Base-by-base conservation (phyloP, 1,140 invertebrate species). In the Pentalonia nigronervosa region DNA sequence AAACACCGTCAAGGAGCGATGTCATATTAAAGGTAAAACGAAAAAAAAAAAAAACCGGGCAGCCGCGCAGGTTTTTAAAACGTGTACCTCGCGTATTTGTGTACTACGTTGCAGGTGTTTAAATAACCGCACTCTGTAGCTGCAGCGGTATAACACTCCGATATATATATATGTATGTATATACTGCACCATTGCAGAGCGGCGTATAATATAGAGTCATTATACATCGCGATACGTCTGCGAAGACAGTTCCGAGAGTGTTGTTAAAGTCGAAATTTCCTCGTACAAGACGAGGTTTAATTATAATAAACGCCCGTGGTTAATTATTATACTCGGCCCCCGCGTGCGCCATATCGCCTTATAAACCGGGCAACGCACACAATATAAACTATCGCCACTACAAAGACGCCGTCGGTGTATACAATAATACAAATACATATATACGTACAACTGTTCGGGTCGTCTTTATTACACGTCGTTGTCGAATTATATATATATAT, bases 301-400 rank as follows among this genome's bases (percentile, higher is more conserved):
- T 91, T 67, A 91, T 91, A 91, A 76, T 91, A 91, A 76, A 91
- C 56, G 90, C 90, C 53, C 25, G 56, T 21, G 90, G 41, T 91
- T 91, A 91, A 91, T 91, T 91, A 91, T 91, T 91, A 91, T 91
- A 91, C 14, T 91, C 47, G 86, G 30, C 25, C 30, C 7, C 45
- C 84, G 25, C n/a, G n/a, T n/a, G n/a, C n/a, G n/a, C 25, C 14
- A 4, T 21, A 6, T 17, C 30, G 2, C 50, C 50, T 2, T 21
- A 7, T n/a, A 88, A n/a, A 88, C 30, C n/a, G 1, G 7, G 8
- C 17, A 48, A 76, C n/a, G 50, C 20, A 48, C 17, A 88, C 7
- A 21, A 23, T 48, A 41, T 41, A 14, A 84, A 90, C 34, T 90
- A 90, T 76, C 60, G n/a, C 6, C 60, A 76, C 60, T 56, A 56